Evolutionary conservation across 2,888 invertebrate genomes (phyloP), one percentile per base, ranked within the genome.

Genomic region (Dugesia japonica): DNA sequence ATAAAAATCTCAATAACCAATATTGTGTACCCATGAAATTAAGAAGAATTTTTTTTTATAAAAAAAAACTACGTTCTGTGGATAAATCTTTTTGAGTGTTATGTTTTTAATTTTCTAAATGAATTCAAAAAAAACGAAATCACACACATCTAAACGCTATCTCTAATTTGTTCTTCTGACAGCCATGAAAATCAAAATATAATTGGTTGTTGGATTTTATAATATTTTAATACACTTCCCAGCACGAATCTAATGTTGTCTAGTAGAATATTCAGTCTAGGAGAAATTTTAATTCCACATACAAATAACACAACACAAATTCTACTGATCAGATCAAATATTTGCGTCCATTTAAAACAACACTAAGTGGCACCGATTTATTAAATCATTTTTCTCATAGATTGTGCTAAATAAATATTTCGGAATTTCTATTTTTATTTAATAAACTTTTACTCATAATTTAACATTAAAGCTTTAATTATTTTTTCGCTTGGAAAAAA

Each of bases 91-190:
- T 31, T 13, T 31, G 13, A 31, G 31, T 7, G 31, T 31, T 31
- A 31, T 31, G 4, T 31, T 31, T 31, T 31, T n/a, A n/a, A n/a
- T n/a, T n/a, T n/a, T n/a, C n/a, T n/a, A n/a, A n/a, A 31, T 31
- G 31, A 31, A 31, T 31, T 31, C 31, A 31, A 31, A 31, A 31
- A 31, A n/a, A 31, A n/a, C n/a, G n/a, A 31, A 31, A 31, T 31
- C 31, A 31, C 38, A 38, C 56, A 56, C 56, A 20, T 4, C 4
- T 20, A 13, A 56, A n/a, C 20, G 20, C 56, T 56, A 56, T 56
- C 56, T 56, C 56, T 56, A 56, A 56, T 56, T 56, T 56, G 56
- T 56, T 56, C 56, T 56, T 56, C 56, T 56, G 56, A n/a, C 56
- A 56, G n/a, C 56, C 56, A n/a, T 56, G n/a, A n/a, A 56, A 56